Base-by-base conservation (phyloP, 2,888 invertebrate species). In the Arenicola marina region DNA sequence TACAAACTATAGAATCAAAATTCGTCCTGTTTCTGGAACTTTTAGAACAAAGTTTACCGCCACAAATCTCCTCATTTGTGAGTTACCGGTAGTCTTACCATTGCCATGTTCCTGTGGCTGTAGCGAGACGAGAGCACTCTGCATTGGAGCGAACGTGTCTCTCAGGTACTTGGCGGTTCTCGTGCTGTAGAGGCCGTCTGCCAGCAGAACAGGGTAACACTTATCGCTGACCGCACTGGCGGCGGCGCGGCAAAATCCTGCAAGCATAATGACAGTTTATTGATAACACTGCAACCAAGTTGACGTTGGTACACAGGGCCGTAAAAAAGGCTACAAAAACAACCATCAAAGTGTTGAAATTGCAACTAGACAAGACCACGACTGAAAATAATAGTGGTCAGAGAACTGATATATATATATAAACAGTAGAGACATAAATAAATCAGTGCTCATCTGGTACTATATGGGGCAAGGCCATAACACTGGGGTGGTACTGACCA, bases 161-260 rank as follows among this genome's bases (percentile, higher is more conserved):
- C 77, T 65, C 46, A 80, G 66, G n/a, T 76, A 67, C 68, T 71
- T 73, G 7, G 76, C 80, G 2, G 81, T 79, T 44, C 70, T 69
- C 1, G 79, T 80, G 61, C 77, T 75, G 73, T 76, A 78, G 48
- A 73, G 74, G 1, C 75, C 77, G 58, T 74, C 72, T 7, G 67
- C 73, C 38, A 81, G 70, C 1, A 75, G 77, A 55, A 76, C 76
- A 0, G 81, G 78, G 61, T 77, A 76, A 64, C 80, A 80, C 64
- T 80, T 80, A 68, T 80, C 81, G 44, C 69, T 65, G 4, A 65
- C 56, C 59, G 71, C 71, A 28, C 75, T 75, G 3, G 76, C 77
- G 32, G 76, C 58, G 18, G 77, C 75, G 46, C 67, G 66, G 65
- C 75, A 77, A 59, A 78, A 53, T 54, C 63, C 80, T 80, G 66